Conservation (phyloP, 2,113 vertebrate genomes). For the Plotosus lineatus region DNA sequence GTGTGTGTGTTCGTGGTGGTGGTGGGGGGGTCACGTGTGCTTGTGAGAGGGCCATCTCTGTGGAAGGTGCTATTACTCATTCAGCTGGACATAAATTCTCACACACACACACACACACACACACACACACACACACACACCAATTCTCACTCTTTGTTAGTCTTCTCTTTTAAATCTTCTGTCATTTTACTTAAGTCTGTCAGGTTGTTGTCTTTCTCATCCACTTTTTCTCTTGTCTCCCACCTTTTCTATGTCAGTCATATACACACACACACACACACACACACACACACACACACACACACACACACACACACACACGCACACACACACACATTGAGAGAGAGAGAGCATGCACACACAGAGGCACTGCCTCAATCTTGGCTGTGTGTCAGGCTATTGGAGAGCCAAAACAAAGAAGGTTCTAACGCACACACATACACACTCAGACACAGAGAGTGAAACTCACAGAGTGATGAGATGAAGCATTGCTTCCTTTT, state of each 20-base stretch:
- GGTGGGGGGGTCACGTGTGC: constrained; percentile 1
- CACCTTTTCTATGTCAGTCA: background rate
- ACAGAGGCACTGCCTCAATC: constrained; percentile 42
- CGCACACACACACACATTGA: constrained; percentile 40
- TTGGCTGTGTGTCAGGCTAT: constrained; percentile 49
- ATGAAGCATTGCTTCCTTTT: constrained; percentile 16
- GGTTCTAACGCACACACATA: constrained; percentile 45
- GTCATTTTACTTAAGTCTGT: constrained; percentile 5
- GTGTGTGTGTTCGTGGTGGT: background rate
- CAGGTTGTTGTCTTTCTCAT: constrained; percentile 2
- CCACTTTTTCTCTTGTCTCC: background rate
- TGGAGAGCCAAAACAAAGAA: constrained; percentile 54
- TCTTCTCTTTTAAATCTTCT: background rate
- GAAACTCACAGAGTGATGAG: constrained; percentile 15
- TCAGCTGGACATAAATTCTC: constrained; percentile 51
- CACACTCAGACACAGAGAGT: constrained; percentile 22
- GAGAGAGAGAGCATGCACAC: no score
- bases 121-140: constrained; percentile 15
- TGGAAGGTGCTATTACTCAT: constrained; percentile 48
- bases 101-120: constrained; percentile 27
- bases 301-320: constrained; percentile 22
- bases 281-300: background rate
- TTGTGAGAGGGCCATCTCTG: constrained; percentile 21
- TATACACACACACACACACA: background rate
- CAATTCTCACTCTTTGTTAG: constrained; percentile 15